Percentiles rank a stretch among this genome's conserved stretches.
Evolutionary conservation across 2,113 vertebrate genomes (phyloP).

Genomic region (Mungos mungo): DNA sequence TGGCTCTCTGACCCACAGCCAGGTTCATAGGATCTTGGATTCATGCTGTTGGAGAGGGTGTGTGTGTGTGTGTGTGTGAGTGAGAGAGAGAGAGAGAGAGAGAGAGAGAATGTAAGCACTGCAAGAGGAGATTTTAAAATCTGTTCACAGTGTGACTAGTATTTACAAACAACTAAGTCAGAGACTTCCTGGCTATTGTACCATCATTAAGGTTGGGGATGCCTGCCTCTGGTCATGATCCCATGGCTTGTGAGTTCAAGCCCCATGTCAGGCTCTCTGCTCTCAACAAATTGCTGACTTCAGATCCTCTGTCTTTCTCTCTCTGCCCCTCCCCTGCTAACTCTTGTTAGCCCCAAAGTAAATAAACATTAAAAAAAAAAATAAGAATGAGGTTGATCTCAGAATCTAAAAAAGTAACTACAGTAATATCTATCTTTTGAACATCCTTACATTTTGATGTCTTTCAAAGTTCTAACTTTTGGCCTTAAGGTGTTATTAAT

Average conservation of each 20-base stretch:
- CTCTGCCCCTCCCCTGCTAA: no score
- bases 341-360: no score
- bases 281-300: no score
- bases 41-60: background rate
- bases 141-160: background rate
- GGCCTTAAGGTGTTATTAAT: background rate
- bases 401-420: background rate
- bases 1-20: accelerated
- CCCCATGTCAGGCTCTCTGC: no score
- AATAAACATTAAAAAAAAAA: no score
- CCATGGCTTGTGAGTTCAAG: no score
- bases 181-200: background rate
- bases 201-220: background rate
- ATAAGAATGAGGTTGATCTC: background rate
- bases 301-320: no score
- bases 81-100: accelerated
- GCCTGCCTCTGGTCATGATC: no score
- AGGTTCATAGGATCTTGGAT: background rate
- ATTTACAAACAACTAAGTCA: background rate
- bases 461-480: background rate
- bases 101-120: background rate
- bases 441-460: background rate
- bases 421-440: background rate
- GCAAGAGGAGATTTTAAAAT: background rate
- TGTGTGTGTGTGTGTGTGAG: background rate